Base-by-base conservation (phyloP, 1,140 invertebrate species). In the Dreissena polymorpha region DNA sequence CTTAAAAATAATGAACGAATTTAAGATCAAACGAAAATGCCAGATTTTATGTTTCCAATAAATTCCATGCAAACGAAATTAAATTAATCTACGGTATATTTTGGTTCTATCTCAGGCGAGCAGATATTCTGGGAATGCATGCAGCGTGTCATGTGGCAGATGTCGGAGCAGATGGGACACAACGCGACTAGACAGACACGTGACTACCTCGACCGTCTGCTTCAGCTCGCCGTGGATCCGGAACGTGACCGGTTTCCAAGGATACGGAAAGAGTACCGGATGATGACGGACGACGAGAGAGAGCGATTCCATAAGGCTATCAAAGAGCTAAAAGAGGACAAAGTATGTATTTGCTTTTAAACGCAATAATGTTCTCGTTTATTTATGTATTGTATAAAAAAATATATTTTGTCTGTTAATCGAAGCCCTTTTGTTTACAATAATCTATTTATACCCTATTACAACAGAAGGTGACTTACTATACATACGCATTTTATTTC, bases 221-320 rank as follows among this genome's bases (percentile, higher is more conserved):
- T 67, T 18, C 70, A 39, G 25, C 49, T 79, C 12, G 83, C 64
- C 3, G 68, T 72, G 23, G 82, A 64, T 70, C 49, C 55, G 71
- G 70, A 63, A 51, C 77, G 10, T 70, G 85, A 63, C 50, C 83
- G 69, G n/a, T 29, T n/a, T 55, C 57, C 50, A 14, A 63, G 71
- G 12, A n/a, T 85, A 10, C 65, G 93, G 29, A 90, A 90, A 60
- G 93, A 93, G 80, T 92, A 92, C 83, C 84, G 93, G 55, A 91
- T 86, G 87, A 65, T 93, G 63, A 89, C 88, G 0, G 89, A 91
- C 53, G 86, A 87, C 16, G 90, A 93, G 77, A 73, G 92, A 49
- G 69, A 85, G 7, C 63, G 86, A 3, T 91, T 91, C 70, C 92
- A 93, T 82, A 83, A 83, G 27, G 91, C 90, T n/a, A 64, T 93